Evolutionary conservation across 2,888 invertebrate species (phyloP).

Genomic region (Stenurella melanura): DNA sequence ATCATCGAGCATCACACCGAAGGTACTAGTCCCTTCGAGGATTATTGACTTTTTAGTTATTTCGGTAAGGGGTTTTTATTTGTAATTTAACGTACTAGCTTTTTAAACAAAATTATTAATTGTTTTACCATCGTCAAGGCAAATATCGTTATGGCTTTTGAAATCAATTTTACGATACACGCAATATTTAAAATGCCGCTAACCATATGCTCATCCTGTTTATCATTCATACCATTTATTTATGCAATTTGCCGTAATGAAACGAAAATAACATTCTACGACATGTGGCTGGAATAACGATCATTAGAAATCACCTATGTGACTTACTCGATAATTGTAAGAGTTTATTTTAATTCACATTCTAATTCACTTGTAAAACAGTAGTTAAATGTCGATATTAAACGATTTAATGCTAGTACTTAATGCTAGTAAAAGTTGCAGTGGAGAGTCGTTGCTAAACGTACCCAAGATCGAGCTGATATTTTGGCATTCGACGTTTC

Average conservation of each 20-base stretch:
- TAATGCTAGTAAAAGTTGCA: too few species aligned
- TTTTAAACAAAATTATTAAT: too few species aligned
- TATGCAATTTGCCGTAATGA: conserved; percentile 6
- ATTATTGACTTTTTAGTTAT: too few species aligned
- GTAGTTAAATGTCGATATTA: neutral
- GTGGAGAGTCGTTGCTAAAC: too few species aligned
- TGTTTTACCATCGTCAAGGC: too few species aligned
- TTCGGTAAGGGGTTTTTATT: too few species aligned
- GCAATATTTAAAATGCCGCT: conserved; percentile 12
- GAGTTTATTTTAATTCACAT: too few species aligned
- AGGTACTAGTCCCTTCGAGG: too few species aligned
- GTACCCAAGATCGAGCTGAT: too few species aligned
- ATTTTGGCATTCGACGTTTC: too few species aligned
- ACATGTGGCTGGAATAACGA: conserved; percentile 3
- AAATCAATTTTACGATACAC: neutral
- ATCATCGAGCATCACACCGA: too few species aligned
- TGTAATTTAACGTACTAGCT: too few species aligned
- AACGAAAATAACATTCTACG: conserved; percentile 1
- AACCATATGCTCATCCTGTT: conserved; percentile 26
- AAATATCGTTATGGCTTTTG: neutral
- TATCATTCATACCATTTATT: neutral
- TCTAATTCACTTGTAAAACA: neutral
- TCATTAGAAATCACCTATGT: neutral
- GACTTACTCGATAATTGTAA: neutral
- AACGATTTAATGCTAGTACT: neutral